phyloP scores from a whole-genome alignment of 2,113 vertebrate species.

The Podarcis raffonei region DNA sequence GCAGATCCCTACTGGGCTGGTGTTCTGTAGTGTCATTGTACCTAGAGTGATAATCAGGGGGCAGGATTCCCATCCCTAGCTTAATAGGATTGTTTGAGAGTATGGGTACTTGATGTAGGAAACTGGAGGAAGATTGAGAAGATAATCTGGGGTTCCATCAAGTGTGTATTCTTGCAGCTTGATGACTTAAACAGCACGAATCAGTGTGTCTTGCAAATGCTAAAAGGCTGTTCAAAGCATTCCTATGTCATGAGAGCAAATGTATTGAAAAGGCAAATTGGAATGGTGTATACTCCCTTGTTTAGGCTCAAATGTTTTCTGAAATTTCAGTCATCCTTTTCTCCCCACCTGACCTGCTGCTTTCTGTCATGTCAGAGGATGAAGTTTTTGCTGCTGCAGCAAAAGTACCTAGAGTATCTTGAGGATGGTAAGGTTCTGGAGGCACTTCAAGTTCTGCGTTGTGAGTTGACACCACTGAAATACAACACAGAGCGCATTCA shows the following conservation, averaged over 20 bases:
- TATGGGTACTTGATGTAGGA: not conserved
- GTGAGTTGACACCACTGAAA: slow-evolving; percentile 94
- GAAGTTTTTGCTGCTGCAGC: slow-evolving; percentile 98
- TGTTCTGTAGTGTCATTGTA: slow-evolving; percentile 31
- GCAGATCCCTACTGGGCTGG: not conserved
- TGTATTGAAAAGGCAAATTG: slow-evolving; percentile 73
- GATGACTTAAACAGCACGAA: slow-evolving; percentile 42
- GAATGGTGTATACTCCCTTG: slow-evolving; percentile 83
- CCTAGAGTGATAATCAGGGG: not conserved
- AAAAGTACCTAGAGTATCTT: slow-evolving; percentile 97
- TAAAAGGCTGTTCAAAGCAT: slow-evolving; percentile 27
- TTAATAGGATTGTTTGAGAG: not conserved
- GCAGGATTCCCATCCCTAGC: not conserved
- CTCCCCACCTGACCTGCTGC: slow-evolving; percentile 77
- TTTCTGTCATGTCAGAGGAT: slow-evolving; percentile 90
- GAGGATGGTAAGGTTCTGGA: slow-evolving; percentile 97
- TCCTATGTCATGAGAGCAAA: slow-evolving; percentile 70
- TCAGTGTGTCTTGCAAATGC: not conserved
- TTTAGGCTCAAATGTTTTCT: slow-evolving; percentile 83
- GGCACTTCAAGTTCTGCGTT: slow-evolving; percentile 93
- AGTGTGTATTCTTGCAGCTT: not conserved
- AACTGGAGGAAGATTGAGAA: not conserved
- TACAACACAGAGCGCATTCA: slow-evolving; percentile 97
- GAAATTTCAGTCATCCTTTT: slow-evolving; percentile 82
- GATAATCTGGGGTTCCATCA: not conserved